Conservation (phyloP, 2,113 vertebrate species). For the Fregetta grallaria region DNA sequence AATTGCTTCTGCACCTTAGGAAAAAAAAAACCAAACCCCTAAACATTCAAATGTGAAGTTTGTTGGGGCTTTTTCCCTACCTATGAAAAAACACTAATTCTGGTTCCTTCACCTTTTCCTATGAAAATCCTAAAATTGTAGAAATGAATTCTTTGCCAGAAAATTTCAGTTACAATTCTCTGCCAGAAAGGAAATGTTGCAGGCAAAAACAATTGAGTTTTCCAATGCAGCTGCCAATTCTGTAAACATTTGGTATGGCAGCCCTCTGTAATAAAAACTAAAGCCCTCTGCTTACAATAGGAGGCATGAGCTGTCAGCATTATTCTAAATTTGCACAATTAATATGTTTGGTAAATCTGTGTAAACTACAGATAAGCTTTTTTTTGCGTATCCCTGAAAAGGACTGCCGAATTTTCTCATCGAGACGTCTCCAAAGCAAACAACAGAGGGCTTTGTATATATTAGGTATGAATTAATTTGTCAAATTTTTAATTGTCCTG, state of each 20-base stretch:
- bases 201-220: background rate
- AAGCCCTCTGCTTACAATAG: background rate
- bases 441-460: background rate
- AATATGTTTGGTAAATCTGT: constrained; percentile 44
- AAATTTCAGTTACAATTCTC: background rate
- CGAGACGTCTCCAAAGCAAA: background rate
- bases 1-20: background rate
- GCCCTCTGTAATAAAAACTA: background rate
- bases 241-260: background rate
- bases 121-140: background rate
- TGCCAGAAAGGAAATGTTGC: background rate
- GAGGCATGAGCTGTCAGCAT: background rate
- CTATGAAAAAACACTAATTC: background rate
- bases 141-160: background rate
- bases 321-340: constrained; percentile 28
- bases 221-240: background rate
- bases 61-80: accelerated
- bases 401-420: background rate
- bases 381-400: background rate
- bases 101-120: background rate
- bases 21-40: background rate
- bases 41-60: background rate
- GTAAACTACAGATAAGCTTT: constrained; percentile 48
- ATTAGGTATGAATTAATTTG: constrained; percentile 36
- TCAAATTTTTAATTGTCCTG: constrained; percentile 18